Evolutionary conservation across 2,113 vertebrate genomes (phyloP), one percentile per base, ranked within the genome.

Genomic region (Syrrhaptes paradoxus): DNA sequence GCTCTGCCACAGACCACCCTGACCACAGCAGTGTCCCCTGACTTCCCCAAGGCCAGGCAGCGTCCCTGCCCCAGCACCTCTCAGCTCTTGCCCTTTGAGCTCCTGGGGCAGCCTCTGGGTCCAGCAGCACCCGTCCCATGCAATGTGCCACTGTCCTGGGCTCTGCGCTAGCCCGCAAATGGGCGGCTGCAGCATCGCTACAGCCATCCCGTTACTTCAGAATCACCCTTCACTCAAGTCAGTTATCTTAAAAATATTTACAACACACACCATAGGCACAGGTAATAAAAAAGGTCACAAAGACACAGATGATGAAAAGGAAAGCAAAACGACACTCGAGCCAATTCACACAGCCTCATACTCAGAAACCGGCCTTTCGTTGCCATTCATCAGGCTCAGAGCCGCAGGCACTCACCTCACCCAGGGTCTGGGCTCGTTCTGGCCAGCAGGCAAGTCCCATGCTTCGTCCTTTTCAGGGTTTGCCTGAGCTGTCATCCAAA

Each of bases 91-190:
- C 5, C 8, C 10, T 20, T 7, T 1, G 13, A 43, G 48, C 9
- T 74, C 22, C 76, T 54, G 31, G 78, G 34, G n/a, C 66, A 68
- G 36, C 12, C 49, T 14, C 14, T 1, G 16, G 34, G 32, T 32
- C n/a, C 32, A 52, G 52, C 1, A 28, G 28, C 46, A 46, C 34
- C 28, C 21, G 7, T 17, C 49, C 61, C 71, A 75, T 66, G 46
- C 46, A 24, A 41, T 0, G 13, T 55, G 46, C 26, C 21, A 7
- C 34, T 14, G 24, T 18, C 38, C 67, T 0, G 0, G 38, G 41
- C 52, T n/a, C 89, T 43, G 59, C 43, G 5, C 2, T 31, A 49
- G 10, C 41, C 13, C 13, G 13, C 41, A 41, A 41, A 41, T 41
- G 41, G 13, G 41, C 13, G 6, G 41, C 41, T 41, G 13, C 41